Conservation (phyloP, 1,140 invertebrate genomes). For the Brachionus koreanus region DNA sequence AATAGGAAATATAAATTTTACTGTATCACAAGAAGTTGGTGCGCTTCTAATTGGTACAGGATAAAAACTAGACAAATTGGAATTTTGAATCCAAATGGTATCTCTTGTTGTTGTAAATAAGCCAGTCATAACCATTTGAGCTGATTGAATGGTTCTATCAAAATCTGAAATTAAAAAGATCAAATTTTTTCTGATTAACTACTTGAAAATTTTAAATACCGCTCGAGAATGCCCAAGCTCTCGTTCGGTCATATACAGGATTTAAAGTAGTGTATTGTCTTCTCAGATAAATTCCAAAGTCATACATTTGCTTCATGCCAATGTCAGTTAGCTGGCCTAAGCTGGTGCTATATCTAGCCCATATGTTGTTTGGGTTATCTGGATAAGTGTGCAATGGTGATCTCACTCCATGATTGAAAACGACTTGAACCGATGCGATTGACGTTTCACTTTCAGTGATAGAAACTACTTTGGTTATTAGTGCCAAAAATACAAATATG, state of each 20-base stretch:
- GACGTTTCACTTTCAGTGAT: slow-evolving; percentile 1
- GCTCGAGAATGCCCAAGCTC: background rate
- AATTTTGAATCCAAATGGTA: background rate
- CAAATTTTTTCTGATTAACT: background rate
- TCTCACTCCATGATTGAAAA: background rate
- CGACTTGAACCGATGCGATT: background rate
- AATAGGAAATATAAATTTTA: background rate
- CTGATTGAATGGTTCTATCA: slow-evolving; percentile 8
- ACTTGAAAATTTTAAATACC: background rate
- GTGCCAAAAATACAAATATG: background rate
- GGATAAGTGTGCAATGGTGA: background rate
- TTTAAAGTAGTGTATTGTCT: background rate
- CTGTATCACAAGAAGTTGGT: background rate
- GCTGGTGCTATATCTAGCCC: background rate
- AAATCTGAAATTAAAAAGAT: background rate
- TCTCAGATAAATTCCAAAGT: background rate
- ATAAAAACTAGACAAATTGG: background rate
- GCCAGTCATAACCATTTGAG: slow-evolving; percentile 30
- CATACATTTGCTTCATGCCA: slow-evolving; percentile 11
- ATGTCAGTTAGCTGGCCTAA: background rate
- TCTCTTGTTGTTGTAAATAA: background rate
- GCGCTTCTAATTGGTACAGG: background rate
- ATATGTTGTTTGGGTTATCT: slow-evolving; percentile 5
- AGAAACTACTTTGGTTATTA: background rate
- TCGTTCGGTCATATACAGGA: background rate